Conservation (phyloP, 1,140 invertebrate species). For the Spodoptera frugiperda region DNA sequence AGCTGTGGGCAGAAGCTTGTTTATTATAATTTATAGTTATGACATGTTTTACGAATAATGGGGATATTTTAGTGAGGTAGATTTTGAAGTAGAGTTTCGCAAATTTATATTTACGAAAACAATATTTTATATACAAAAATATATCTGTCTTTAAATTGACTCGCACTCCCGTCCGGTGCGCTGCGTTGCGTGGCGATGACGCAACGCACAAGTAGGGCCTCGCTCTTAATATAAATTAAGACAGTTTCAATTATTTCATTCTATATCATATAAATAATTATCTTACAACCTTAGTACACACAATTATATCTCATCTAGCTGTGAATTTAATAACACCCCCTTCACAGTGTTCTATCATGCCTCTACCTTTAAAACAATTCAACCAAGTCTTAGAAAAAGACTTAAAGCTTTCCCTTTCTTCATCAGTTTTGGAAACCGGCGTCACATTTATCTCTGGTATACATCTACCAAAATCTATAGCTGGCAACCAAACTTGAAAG, state of each 20-base stretch:
- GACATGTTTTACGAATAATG: too few species aligned
- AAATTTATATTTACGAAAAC: too few species aligned
- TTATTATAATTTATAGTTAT: too few species aligned
- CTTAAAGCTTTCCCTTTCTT: slow-evolving; percentile 78
- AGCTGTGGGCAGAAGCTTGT: too few species aligned
- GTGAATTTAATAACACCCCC: slow-evolving; percentile 77
- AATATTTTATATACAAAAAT: too few species aligned
- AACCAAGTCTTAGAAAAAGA: slow-evolving; percentile 80
- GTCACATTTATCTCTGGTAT: slow-evolving; percentile 79
- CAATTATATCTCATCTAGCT: slow-evolving; percentile 63
- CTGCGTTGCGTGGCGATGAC: too few species aligned
- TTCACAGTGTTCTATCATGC: slow-evolving; percentile 80
- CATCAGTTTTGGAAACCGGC: slow-evolving; percentile 70
- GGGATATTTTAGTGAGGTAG: too few species aligned
- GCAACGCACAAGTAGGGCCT: too few species aligned
- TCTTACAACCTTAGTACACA: not conserved
- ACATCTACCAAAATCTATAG: slow-evolving; percentile 77
- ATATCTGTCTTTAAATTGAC: too few species aligned
- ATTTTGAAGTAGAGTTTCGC: too few species aligned
- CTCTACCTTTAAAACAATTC: slow-evolving; percentile 78
- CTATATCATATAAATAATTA: not conserved
- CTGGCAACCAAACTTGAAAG: slow-evolving; percentile 80
- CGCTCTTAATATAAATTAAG: too few species aligned
- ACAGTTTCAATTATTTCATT: not conserved
- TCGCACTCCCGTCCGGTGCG: too few species aligned